These are phyloP conservation scores for Magallana ariakensis DNA, from an alignment of 1,140 invertebrate species.

Conservation along the genomic window DNA sequence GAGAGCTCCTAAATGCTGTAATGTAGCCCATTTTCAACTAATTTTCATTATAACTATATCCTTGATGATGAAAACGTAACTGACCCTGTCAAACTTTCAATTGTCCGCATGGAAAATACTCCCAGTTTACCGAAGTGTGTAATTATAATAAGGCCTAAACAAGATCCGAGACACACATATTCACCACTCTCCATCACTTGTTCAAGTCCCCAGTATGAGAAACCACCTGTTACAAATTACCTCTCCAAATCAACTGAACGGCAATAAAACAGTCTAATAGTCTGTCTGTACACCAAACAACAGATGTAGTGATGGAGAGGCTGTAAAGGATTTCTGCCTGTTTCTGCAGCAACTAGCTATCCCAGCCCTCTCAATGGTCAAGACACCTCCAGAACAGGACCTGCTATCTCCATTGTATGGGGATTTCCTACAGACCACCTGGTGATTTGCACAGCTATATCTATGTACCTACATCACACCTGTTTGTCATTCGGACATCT, in stretches of 20 bases:
- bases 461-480: constrained; percentile 4
- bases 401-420: neutral
- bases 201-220: neutral
- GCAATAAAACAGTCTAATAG: neutral
- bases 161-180: neutral
- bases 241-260: neutral
- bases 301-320: neutral
- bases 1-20: neutral
- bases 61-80: neutral
- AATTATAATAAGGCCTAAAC: neutral
- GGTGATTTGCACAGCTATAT: neutral
- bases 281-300: neutral
- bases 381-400: no score
- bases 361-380: no score
- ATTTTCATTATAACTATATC: neutral
- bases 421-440: neutral
- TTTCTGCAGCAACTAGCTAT: neutral
- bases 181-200: constrained; percentile 15
- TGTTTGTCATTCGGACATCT: neutral
- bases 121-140: constrained; percentile 18
- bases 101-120: constrained; percentile 8
- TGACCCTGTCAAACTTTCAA: constrained; percentile 20
- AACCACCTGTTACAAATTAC: constrained; percentile 24
- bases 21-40: neutral
- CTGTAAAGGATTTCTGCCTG: neutral